Base-by-base conservation (phyloP, 64 coral and sea anemone species). In the Montipora capricornis region DNA sequence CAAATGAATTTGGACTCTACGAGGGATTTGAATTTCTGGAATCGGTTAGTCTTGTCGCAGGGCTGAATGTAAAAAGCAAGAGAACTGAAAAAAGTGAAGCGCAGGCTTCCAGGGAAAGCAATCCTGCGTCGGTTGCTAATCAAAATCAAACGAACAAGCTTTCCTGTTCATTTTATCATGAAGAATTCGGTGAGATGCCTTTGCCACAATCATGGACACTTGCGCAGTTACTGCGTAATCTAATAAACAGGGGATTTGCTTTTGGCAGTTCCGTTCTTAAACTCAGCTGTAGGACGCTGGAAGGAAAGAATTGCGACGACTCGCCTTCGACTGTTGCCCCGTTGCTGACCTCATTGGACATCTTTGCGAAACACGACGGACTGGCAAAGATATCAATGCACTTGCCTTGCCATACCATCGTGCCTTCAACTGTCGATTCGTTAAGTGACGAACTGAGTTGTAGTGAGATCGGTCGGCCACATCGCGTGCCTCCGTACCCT, bases 61-160 rank as follows among this genome's bases (percentile, higher is more conserved):
- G 96, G 3, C 50, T 99, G 47, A 99, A 96, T 58, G 98, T 99
- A 9, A 99, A 99, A 83, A 88, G 80, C 49, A 99, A 99, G 74
- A 93, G 98, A 60, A 79, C 87, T 71, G 91, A 98, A 16, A 89
- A 88, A 11, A 90, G 22, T 67, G 47, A 86, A 59, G 48, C 61
- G 10, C 78, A 68, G 37, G 17, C 82, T 8, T 44, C 66, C 11
- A 88, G 87, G 19, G 87, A 82, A 17, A 94, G 68, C 57, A 88
- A 92, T 50, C 66, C 64, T 49, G 55, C 68, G 9, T 80, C 81
- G 59, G 47, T 79, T 49, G 44, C 74, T 60, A 58, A 69, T 62
- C 73, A 90, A 13, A 87, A 80, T 83, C 59, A 83, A 79, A 69
- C 76, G 44, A 73, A 22, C 22, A 82, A 74, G 12, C 60, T 77